These are phyloP conservation scores for Platichthys stellatus DNA, from an alignment of 2,113 vertebrate genomes.

Conservation along the genomic window DNA sequence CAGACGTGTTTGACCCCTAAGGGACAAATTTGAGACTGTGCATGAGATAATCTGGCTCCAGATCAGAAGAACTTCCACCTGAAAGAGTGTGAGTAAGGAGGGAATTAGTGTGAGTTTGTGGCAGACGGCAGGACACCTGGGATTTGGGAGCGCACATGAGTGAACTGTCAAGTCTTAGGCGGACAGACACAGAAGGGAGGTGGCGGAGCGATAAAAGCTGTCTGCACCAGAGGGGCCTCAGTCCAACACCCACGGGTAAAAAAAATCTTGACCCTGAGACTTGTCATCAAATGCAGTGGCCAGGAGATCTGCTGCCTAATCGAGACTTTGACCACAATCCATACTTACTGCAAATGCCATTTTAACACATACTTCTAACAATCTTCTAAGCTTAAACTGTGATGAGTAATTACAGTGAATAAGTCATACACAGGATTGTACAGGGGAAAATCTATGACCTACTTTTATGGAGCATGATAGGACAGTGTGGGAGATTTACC, in stretches of 20 bases:
- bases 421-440: slow-evolving; percentile 17
- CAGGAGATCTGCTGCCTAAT: slow-evolving; percentile 26
- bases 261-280: slow-evolving; percentile 52
- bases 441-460: slow-evolving; percentile 28
- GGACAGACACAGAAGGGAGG: slow-evolving; percentile 56
- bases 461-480: slow-evolving; percentile 13
- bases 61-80: slow-evolving; percentile 55
- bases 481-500: slow-evolving; percentile 17
- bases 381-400: slow-evolving; percentile 4
- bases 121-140: slow-evolving; percentile 55
- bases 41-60: slow-evolving; percentile 40
- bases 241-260: slow-evolving; percentile 34
- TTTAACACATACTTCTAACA: slow-evolving; percentile 1
- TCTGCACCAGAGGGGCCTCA: slow-evolving; percentile 51
- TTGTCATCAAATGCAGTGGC: slow-evolving; percentile 21
- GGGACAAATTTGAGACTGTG: slow-evolving; percentile 34
- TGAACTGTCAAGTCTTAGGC: slow-evolving; percentile 63
- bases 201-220: slow-evolving; percentile 64
- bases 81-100: slow-evolving; percentile 38
- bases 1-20: slow-evolving; percentile 19
- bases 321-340: neutral
- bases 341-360: neutral
- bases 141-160: slow-evolving; percentile 69
- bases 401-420: slow-evolving; percentile 28
- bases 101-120: slow-evolving; percentile 29